Percentiles rank a stretch among this genome's conserved stretches.
Conservation (phyloP, 1,140 invertebrate species). For the Diachasma alloeum region DNA sequence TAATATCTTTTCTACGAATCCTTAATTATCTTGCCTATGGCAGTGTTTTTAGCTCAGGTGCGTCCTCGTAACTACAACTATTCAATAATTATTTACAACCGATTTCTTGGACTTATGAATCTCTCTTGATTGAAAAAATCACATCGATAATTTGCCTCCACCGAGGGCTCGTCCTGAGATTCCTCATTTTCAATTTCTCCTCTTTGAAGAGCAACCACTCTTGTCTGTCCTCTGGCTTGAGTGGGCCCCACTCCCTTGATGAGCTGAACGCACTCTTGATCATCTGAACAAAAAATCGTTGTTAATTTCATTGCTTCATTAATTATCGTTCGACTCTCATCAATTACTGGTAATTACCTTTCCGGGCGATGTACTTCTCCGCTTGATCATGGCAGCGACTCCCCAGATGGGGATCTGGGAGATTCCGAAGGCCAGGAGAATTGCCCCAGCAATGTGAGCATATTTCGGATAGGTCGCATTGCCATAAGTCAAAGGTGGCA, state of each 20-base stretch:
- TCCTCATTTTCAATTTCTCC: slow-evolving; percentile 25
- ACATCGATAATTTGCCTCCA: slow-evolving; percentile 26
- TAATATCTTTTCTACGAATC: background rate
- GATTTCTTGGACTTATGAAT: too few species aligned
- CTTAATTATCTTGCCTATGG: background rate
- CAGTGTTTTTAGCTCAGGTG: too few species aligned
- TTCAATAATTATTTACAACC: too few species aligned
- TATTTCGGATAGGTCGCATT: slow-evolving; percentile 22
- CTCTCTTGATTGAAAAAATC: background rate
- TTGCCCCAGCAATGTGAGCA: slow-evolving; percentile 8
- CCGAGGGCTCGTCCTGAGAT: background rate
- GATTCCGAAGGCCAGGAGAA: slow-evolving; percentile 47
- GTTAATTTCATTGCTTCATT: too few species aligned
- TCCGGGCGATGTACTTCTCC: background rate
- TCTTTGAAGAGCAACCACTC: slow-evolving; percentile 61
- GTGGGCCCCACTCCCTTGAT: slow-evolving; percentile 28
- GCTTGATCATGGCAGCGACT: slow-evolving; percentile 27
- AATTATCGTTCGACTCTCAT: too few species aligned
- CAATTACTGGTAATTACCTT: slow-evolving; percentile 4
- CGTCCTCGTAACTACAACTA: too few species aligned
- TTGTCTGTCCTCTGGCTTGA: slow-evolving; percentile 53
- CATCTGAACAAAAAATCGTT: slow-evolving; percentile 6
- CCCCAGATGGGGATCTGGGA: slow-evolving; percentile 55
- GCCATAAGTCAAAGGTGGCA: slow-evolving; percentile 59
- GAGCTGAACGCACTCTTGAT: slow-evolving; percentile 22